Evolutionary conservation across 2,113 vertebrate species (phyloP), one percentile per base, ranked within the genome.

Genomic region (Archilochus colubris): DNA sequence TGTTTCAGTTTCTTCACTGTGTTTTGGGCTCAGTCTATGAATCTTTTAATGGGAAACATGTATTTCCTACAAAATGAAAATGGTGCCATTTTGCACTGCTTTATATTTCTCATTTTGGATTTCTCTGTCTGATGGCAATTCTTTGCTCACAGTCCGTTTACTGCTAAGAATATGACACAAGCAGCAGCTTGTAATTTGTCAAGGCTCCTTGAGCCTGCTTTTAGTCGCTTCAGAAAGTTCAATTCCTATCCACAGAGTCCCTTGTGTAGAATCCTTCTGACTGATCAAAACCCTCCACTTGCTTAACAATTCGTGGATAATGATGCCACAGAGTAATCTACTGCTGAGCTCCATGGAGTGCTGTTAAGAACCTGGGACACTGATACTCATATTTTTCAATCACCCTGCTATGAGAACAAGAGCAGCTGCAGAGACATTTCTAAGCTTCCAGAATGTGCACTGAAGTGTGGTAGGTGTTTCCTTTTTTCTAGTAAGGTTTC

Each of bases 251-350:
- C 57, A 69, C 27, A 59, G 57, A 88, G 33, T 87, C 76, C 44
- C 93, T 82, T 58, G 64, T 83, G 74, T 76, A 81, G 87, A 88
- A 93, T 54, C 48, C n/a, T 64, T 89, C 15, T 62, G 84, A 89
- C 95, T 97, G 95, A 96, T 95, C 92, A 95, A 96, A 95, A 91
- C 82, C 61, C 69, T 91, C 55, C 75, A 82, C 82, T 83, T 68
- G 40, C 74, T 91, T 89, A 96, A 76, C 55, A 75, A 82, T 59
- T 91, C 75, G 53, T 9, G 62, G 94, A 76, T 86, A 94, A 88
- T 86, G 94, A 91, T 7, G 6, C 43, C 3, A 2, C 53, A 85
- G 84, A 70, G 76, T 61, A 91, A 81, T 94, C 87, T 85, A 82
- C 67, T 0, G 1, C 85, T 87, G 82, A 86, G 55, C 70, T 93